Base-by-base conservation (phyloP, 2,888 invertebrate genomes). In the Eurois occulta region DNA sequence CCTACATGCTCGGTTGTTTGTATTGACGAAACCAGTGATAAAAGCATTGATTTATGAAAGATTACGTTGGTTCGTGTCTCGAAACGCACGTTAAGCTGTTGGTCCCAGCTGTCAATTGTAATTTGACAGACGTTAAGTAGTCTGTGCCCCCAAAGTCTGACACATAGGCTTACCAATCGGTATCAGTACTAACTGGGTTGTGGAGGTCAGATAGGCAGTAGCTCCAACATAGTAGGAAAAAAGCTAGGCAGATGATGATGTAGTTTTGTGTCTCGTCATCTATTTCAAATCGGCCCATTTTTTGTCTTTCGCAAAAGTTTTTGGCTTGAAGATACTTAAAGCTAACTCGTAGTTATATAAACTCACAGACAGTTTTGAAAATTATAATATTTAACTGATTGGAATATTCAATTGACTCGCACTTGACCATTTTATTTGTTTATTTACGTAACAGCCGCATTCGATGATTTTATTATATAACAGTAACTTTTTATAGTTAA, bases 401-500 rank as follows among this genome's bases (percentile, higher is more conserved):
- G 10, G 18, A 24, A 64, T 10, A 74, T 58, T 3, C 32, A 74
- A 75, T 32, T 1, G 4, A 52, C 48, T 81, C n/a, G 52, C n/a
- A 66, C 28, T 66, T 75, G 13, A 48, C 41, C 18, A 73, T 2
- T 78, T 71, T 21, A 52, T 78, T 60, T 72, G 11, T 41, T 52
- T 72, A 71, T 58, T 64, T n/a, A 64, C 71, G 66, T 66, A 75
- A 75, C 24, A 21, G 35, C 7, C 1, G 41, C 28, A 75, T 69
- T 55, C 18, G 28, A 65, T 72, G 69, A 3, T 16, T 28, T 28
- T 32, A 58, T 84, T 67, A 69, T 66, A 55, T 69, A 75, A 84
- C 64, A 75, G n/a, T 62, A 21, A 62, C 10, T 68, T 78, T 72
- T 64, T 58, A 76, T 80, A 62, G n/a, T 58, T 21, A 66, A 77